phyloP scores from a whole-genome alignment of 2,113 vertebrate genomes.

The Cepphus grylle region DNA sequence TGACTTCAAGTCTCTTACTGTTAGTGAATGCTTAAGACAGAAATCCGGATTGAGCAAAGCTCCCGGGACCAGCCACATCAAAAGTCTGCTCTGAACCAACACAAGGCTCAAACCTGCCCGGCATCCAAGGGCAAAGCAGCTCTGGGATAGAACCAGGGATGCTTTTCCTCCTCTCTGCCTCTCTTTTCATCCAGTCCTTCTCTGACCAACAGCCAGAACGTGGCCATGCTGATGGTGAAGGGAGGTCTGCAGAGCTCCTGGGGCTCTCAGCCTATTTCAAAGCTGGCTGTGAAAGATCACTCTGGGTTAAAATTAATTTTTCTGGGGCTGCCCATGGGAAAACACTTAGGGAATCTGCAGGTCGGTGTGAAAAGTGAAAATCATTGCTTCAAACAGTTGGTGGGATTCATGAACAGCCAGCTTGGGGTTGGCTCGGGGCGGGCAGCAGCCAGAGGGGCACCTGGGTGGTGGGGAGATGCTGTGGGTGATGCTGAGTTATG shows the following conservation, averaged over 20 bases:
- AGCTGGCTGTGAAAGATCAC: background rate
- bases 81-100: background rate
- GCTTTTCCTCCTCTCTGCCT: background rate
- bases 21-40: background rate
- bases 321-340: background rate
- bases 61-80: background rate
- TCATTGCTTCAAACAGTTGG: background rate
- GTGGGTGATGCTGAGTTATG: accelerated
- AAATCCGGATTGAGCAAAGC: background rate
- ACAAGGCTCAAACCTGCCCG: background rate
- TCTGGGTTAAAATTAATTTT: background rate
- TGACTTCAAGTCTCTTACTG: conserved; percentile 57
- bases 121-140: background rate
- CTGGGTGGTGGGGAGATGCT: background rate
- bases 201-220: background rate
- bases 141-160: background rate
- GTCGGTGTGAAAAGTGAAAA: background rate
- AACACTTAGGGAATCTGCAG: background rate
- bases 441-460: background rate
- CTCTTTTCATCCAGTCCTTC: background rate
- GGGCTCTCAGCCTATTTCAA: background rate
- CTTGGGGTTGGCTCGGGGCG: accelerated
- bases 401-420: background rate
- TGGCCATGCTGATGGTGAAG: accelerated
- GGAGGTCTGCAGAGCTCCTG: background rate